Base-by-base conservation (phyloP, 1,140 invertebrate genomes). In the Saccostrea echinata region DNA sequence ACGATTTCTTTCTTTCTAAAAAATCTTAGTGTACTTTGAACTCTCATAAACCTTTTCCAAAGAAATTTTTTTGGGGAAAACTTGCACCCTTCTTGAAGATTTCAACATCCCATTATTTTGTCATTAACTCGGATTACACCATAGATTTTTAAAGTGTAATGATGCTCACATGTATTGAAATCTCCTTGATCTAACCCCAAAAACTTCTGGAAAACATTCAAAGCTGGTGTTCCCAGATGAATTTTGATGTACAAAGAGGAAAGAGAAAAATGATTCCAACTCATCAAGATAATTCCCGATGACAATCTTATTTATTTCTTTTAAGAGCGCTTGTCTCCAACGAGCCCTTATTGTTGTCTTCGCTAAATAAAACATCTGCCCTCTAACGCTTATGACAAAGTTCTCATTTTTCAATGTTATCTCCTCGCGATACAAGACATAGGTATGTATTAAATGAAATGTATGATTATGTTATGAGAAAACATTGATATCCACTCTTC, bases 401-500 rank as follows among this genome's bases (percentile, higher is more conserved):
- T 76, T 76, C 68, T 76, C 68, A 33, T 76, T 76, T 76, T 76
- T 76, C 68, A 76, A 33, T 76, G 68, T 76, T 76, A 76, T 76
- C 68, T 1, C 27, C 9, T 30, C 27, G 30, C 68, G 13, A 76
- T 6, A 30, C 68, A 76, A 76, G 68, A 76, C 68, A 27, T 76
- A 76, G 68, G 68, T 76, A 76, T 76, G 68, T 27, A 33, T 76
- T 76, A 16, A 33, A 76, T 76, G 68, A 30, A 76, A 27, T 76
- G 30, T 76, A 76, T 33, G 68, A 76, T 76, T 76, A 33, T 76
- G 68, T 76, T 76, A 76, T 76, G 27, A 76, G 27, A 76, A 76
- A 76, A 76, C 68, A 76, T 76, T 76, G 68, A 76, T 76, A 76
- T 76, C 68, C 68, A 76, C 68, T 76, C 12, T 76, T 33, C 30